Evolutionary conservation across 2,797 vertebrate species (phyloP).

Genomic region (Myotis myotis): DNA sequence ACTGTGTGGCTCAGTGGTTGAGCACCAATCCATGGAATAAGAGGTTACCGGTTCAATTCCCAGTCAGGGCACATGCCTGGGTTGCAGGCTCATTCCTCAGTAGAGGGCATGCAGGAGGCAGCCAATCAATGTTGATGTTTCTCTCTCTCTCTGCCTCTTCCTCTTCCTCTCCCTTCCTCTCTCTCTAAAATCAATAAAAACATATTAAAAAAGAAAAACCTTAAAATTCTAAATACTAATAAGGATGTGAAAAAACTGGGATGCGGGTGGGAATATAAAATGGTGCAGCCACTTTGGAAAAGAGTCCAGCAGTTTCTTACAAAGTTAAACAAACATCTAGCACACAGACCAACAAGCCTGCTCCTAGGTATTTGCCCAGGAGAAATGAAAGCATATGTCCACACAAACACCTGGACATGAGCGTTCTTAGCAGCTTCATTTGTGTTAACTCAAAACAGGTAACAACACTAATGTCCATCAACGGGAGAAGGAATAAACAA

Average conservation of each 20-base stretch:
- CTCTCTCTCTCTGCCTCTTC: no score
- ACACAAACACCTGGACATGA: background rate
- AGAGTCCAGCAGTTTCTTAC: background rate
- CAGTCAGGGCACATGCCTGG: no score
- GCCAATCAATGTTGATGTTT: no score
- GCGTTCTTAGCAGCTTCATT: background rate
- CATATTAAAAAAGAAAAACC: background rate
- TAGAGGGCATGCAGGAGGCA: no score
- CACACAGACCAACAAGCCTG: background rate
- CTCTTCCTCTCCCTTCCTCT: no score
- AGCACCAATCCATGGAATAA: no score
- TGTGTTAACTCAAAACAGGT: background rate
- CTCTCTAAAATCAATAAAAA: no score
- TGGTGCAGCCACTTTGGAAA: background rate
- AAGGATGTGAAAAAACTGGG: background rate
- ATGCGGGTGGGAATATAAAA: background rate
- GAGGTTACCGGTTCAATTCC: no score
- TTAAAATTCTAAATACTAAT: background rate
- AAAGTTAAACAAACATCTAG: background rate
- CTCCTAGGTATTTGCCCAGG: background rate
- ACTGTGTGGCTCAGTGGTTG: no score
- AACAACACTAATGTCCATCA: background rate
- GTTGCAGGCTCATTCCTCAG: no score
- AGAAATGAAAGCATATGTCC: background rate
- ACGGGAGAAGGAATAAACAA: background rate